phyloP scores from a whole-genome alignment of 2,113 vertebrate genomes.

The Gadus macrocephalus region DNA sequence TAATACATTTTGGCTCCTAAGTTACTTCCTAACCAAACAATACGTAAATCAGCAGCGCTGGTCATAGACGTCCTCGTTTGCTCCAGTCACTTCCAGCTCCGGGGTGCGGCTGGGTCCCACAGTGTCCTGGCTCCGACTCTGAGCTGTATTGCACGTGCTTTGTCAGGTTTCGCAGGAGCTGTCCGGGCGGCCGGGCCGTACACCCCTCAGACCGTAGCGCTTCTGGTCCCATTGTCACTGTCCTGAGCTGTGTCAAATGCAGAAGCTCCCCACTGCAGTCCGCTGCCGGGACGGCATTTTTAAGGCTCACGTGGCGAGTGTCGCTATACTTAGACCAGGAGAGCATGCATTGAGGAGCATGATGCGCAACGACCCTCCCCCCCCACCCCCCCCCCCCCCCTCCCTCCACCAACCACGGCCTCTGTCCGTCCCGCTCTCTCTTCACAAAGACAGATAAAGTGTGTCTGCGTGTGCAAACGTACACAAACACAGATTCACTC shows the following conservation, averaged over 20 bases:
- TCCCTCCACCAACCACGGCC: too few relatives aligned
- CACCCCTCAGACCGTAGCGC: too few relatives aligned
- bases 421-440: too few relatives aligned
- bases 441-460: too few relatives aligned
- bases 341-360: slow-evolving; percentile 45
- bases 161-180: too few relatives aligned
- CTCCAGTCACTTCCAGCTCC: slow-evolving; percentile 31
- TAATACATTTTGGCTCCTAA: slow-evolving; percentile 66
- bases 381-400: too few relatives aligned
- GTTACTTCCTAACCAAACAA: slow-evolving; percentile 47
- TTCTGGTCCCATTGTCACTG: too few relatives aligned
- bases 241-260: too few relatives aligned
- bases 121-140: slow-evolving; percentile 15
- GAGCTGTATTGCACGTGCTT: slow-evolving; percentile 58
- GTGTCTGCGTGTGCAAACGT: too few relatives aligned
- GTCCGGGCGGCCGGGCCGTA: too few relatives aligned
- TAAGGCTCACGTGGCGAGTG: slow-evolving; percentile 52
- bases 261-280: neutral
- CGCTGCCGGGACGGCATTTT: slow-evolving; percentile 19
- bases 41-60: slow-evolving; percentile 69
- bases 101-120: slow-evolving; percentile 28
- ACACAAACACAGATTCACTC: neutral
- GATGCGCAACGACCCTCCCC: neutral
- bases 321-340: slow-evolving; percentile 44
- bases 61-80: slow-evolving; percentile 49